Evolutionary conservation across 2,888 invertebrate genomes (phyloP).

Genomic region (Leucophenga montana): DNA sequence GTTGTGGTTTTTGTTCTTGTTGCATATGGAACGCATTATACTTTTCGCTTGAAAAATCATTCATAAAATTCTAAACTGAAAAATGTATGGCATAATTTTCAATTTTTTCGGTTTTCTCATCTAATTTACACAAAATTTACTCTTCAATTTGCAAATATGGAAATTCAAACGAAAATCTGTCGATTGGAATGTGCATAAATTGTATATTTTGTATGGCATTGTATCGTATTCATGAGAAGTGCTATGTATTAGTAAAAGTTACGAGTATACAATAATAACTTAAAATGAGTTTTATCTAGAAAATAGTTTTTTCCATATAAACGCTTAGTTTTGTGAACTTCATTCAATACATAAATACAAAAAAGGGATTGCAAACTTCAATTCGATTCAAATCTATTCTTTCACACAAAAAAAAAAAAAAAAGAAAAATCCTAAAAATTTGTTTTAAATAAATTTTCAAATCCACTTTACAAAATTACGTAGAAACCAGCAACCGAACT

Average conservation of each 20-base stretch:
- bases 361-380: too few species aligned
- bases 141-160: neutral
- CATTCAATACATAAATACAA: too few species aligned
- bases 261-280: too few species aligned
- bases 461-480: slow-evolving; percentile 52
- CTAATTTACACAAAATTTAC: neutral
- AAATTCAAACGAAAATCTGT: too few species aligned
- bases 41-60: slow-evolving; percentile 14
- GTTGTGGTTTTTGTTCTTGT: slow-evolving; percentile 4
- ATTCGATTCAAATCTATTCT: neutral
- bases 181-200: too few species aligned
- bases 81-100: slow-evolving; percentile 10
- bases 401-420: too few species aligned
- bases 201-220: too few species aligned
- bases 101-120: too few species aligned
- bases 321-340: too few species aligned
- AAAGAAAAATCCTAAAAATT: slow-evolving; percentile 18
- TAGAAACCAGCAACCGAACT: slow-evolving; percentile 33
- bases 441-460: slow-evolving; percentile 22
- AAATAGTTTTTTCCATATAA: neutral
- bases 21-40: too few species aligned
- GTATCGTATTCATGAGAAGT: too few species aligned
- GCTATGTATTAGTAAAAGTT: too few species aligned
- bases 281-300: neutral
- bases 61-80: neutral